A percentile compares a stretch with the other conserved stretches of the same genome.
Evolutionary conservation across 2,113 vertebrate species (phyloP).

Genomic region (Sialia sialis): DNA sequence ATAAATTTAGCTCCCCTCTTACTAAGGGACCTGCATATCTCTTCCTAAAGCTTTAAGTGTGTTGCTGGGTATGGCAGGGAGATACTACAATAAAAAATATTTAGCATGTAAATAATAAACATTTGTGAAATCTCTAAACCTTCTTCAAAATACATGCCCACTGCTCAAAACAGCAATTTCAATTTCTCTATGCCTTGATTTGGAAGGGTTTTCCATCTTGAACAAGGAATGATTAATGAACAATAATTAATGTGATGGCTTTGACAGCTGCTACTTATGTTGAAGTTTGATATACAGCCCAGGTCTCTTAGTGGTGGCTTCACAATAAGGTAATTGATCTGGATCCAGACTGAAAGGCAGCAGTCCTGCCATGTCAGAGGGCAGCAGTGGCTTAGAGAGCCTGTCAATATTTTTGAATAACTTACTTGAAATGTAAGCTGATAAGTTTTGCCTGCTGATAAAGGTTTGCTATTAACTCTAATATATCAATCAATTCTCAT

Average conservation of each 20-base stretch:
- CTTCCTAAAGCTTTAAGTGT: not conserved
- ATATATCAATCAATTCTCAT: not conserved
- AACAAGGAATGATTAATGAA: not conserved
- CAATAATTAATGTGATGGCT: not conserved
- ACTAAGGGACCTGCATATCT: not conserved
- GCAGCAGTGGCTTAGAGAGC: not conserved
- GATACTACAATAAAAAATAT: not conserved
- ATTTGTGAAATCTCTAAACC: not conserved
- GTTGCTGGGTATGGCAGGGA: not conserved
- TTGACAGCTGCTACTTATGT: not conserved
- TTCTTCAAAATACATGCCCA: not conserved
- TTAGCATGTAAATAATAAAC: not conserved
- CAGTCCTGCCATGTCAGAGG: not conserved
- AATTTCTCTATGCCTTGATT: not conserved
- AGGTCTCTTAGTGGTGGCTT: not conserved
- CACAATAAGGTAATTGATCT: not conserved
- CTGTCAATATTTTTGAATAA: not conserved
- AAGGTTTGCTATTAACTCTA: not conserved
- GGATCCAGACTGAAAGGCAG: not conserved
- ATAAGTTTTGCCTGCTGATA: not conserved
- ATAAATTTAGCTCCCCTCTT: not conserved
- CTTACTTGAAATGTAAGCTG: not conserved
- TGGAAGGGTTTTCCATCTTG: not conserved
- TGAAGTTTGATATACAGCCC: not conserved
- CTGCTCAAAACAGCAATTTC: not conserved